These are phyloP conservation scores for Rousettus leschenaultii DNA, from an alignment of 2,113 vertebrate genomes.

Conservation along the genomic window DNA sequence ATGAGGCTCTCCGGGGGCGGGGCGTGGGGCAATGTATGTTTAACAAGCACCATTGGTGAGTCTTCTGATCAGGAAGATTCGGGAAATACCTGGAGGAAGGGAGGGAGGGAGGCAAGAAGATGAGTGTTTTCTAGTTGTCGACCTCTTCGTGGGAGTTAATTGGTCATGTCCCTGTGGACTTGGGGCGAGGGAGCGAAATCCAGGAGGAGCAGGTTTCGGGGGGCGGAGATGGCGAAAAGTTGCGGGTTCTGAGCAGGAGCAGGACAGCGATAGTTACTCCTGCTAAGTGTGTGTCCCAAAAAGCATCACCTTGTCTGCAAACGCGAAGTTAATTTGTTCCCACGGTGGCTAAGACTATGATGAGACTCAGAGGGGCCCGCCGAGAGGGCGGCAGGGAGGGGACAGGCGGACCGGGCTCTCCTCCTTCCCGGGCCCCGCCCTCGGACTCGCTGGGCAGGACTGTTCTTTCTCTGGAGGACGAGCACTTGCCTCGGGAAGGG, in stretches of 20 bases:
- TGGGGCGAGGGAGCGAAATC: neutral
- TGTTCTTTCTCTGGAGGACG: neutral
- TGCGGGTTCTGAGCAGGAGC: neutral
- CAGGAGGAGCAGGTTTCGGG: neutral
- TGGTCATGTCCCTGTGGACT: neutral
- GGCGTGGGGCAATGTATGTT: neutral
- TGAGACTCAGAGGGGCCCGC: neutral
- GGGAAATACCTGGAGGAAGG: neutral
- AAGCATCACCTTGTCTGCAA: neutral
- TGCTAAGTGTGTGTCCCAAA: neutral
- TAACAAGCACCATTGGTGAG: neutral
- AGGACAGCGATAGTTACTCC: neutral
- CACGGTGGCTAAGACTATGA: neutral
- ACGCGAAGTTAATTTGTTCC: neutral
- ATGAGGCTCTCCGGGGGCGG: neutral
- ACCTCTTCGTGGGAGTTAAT: neutral
- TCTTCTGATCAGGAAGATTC: neutral
- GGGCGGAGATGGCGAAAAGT: neutral
- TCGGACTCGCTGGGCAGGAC: rapidly evolving
- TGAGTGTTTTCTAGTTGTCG: neutral
- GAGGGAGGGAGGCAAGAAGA: neutral
- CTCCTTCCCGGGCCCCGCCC: neutral
- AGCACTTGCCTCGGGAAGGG: neutral
- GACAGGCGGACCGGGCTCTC: neutral
- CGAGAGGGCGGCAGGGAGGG: neutral